Conservation (phyloP, 1,140 invertebrate species). For the Drosophila kurseongensis region DNA sequence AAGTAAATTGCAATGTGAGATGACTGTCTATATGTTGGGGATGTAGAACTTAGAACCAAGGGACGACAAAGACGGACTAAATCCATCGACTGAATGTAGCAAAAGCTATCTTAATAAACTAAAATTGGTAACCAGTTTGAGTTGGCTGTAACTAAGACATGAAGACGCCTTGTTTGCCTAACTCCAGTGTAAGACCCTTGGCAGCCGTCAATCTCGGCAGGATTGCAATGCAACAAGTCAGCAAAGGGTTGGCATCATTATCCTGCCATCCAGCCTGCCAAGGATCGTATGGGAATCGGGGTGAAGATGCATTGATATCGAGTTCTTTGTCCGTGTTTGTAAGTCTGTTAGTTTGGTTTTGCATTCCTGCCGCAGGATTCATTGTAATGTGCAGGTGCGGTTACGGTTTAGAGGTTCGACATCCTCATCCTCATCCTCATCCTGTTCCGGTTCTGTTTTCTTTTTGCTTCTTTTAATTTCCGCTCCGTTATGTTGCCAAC, state of each 20-base stretch:
- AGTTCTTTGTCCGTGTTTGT: constrained; percentile 25
- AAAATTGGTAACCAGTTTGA: constrained; percentile 3
- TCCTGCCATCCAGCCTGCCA: constrained; percentile 22
- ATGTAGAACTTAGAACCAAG: neutral
- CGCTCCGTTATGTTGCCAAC: constrained; percentile 54
- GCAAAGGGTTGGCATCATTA: constrained; percentile 54
- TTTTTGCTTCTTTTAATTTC: constrained; percentile 81
- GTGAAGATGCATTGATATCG: constrained; percentile 44
- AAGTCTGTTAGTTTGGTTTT: constrained; percentile 68
- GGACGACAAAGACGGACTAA: neutral
- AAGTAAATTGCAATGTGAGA: constrained; percentile 4
- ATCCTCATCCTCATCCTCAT: constrained; percentile 37
- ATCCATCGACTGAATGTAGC: neutral
- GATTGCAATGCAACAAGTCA: constrained; percentile 33
- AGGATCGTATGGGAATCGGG: neutral
- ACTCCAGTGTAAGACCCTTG: neutral
- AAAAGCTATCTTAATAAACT: constrained; percentile 1
- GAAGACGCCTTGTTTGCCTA: neutral
- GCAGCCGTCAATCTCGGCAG: constrained; percentile 30
- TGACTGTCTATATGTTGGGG: neutral
- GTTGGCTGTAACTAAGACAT: constrained; percentile 7
- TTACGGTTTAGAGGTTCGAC: constrained; percentile 64
- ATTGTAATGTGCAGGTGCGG: constrained; percentile 71
- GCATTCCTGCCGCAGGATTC: constrained; percentile 71
- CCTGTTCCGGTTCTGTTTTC: constrained; percentile 66